These are phyloP conservation scores for Cyphotilapia sp. DNA, from an alignment of 2,113 vertebrate genomes.

Conservation along the genomic window DNA sequence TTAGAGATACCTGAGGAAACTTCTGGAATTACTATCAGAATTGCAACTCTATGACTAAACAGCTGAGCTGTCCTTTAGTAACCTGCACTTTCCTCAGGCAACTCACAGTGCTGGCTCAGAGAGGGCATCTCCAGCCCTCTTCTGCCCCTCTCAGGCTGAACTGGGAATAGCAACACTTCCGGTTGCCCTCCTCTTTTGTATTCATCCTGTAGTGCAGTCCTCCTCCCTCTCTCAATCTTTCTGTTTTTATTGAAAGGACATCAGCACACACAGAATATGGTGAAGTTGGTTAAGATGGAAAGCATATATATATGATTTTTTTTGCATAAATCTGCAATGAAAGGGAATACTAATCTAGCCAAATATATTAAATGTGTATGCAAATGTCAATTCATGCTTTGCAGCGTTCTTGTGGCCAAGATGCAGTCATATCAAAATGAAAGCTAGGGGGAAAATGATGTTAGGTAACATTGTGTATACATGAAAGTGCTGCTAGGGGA, in stretches of 20 bases:
- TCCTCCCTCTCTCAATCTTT: background rate
- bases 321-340: background rate
- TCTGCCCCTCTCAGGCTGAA: slow-evolving; percentile 47
- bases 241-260: slow-evolving; percentile 1
- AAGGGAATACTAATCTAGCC: background rate
- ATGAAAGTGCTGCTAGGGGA: background rate
- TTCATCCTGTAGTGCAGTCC: slow-evolving; percentile 39
- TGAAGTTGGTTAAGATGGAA: background rate
- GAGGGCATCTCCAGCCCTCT: slow-evolving; percentile 30
- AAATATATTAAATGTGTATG: background rate
- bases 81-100: slow-evolving; percentile 5
- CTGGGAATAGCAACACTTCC: slow-evolving; percentile 48
- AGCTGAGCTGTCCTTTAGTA: background rate
- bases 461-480: background rate
- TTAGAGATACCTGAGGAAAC: background rate
- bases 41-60: slow-evolving; percentile 5
- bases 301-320: background rate
- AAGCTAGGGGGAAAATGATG: background rate
- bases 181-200: slow-evolving; percentile 44
- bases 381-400: background rate
- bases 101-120: background rate
- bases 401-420: background rate
- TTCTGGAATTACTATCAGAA: background rate
- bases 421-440: background rate
- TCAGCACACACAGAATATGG: background rate